phyloP scores from a whole-genome alignment of 2,113 vertebrate species.

The Chitala chitala region DNA sequence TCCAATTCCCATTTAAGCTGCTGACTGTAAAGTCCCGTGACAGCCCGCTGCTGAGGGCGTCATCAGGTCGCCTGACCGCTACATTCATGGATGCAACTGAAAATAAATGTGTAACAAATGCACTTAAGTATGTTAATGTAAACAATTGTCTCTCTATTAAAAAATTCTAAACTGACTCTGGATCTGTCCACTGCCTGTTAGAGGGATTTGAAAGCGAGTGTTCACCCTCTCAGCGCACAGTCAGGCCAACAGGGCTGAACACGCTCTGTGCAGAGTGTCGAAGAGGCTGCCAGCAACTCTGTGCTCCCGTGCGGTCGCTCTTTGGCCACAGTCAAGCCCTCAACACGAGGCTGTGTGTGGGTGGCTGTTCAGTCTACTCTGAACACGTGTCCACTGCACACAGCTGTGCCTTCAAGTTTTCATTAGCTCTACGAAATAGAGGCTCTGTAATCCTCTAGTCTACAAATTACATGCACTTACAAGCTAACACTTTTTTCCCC shows the following conservation, averaged over 20 bases:
- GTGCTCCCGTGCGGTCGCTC: neutral
- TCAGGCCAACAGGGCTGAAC: neutral
- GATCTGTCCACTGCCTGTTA: slow-evolving; percentile 6
- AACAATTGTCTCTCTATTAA: slow-evolving; percentile 8
- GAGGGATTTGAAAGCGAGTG: slow-evolving; percentile 3
- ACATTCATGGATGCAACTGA: neutral
- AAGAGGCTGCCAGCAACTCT: neutral
- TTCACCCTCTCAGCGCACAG: neutral
- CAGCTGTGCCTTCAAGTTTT: neutral
- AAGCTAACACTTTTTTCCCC: neutral
- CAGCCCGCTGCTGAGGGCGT: neutral
- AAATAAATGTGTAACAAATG: neutral
- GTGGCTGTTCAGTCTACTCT: neutral
- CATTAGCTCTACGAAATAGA: neutral
- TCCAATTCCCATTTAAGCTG: no score
- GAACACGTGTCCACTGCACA: neutral
- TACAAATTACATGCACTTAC: slow-evolving; percentile 15
- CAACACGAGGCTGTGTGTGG: slow-evolving; percentile 11
- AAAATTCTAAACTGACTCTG: neutral
- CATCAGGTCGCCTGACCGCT: neutral
- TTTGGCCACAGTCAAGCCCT: slow-evolving; percentile 7
- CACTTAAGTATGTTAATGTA: neutral
- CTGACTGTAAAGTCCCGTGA: neutral
- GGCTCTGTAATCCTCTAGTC: neutral
- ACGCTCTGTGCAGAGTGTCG: neutral